Base-by-base conservation (phyloP, 2,797 vertebrate species). In the Naso thynnoides region DNA sequence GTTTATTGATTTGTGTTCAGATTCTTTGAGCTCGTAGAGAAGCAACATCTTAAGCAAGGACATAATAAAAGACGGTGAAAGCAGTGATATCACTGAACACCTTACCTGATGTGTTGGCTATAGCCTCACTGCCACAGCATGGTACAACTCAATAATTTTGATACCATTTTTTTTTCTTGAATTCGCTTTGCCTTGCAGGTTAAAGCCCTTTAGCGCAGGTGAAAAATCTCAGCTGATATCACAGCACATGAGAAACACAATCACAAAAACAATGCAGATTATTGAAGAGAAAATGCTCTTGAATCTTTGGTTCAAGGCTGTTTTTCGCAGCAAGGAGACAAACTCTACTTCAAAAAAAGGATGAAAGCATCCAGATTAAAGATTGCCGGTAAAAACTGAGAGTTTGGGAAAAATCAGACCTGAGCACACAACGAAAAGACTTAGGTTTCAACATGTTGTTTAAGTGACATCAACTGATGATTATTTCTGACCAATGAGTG, bases 1-100 rank as follows among this genome's bases (percentile, higher is more conserved):
- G 38, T 48, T 67, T 33, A 29, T 36, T 26, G 59, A n/a, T 23
- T 73, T 70, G 16, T 50, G 70, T 79, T 53, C 41, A 21, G 54
- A 23, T 52, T 53, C 13, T 45, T 53, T 67, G 45, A 62, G 45
- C 38, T 50, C 13, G 18, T 15, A 19, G 33, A 26, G 19, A 50
- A 47, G 61, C 14, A 21, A 26, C 57, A 5, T 26, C 27, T n/a
- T 15, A 8, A 45, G 31, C 49, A 66, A 70, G 31, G 63, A 41
- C 41, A 36, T 8, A 3, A 52, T 44, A 31, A 67, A 50, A 62
- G 23, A 50, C 48, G 59, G 5, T 21, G n/a, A 59, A 33, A 41
- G 58, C 45, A 36, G 44, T 54, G 41, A 65, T 63, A 54, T 78
- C 26, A 45, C 47, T 53, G 18, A 19, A 74, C 27, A 19, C 15